A percentile compares a stretch with the other conserved stretches of the same genome.
phyloP scores from a whole-genome alignment of 1,140 invertebrate genomes.

The Drosophila bipectinata region DNA sequence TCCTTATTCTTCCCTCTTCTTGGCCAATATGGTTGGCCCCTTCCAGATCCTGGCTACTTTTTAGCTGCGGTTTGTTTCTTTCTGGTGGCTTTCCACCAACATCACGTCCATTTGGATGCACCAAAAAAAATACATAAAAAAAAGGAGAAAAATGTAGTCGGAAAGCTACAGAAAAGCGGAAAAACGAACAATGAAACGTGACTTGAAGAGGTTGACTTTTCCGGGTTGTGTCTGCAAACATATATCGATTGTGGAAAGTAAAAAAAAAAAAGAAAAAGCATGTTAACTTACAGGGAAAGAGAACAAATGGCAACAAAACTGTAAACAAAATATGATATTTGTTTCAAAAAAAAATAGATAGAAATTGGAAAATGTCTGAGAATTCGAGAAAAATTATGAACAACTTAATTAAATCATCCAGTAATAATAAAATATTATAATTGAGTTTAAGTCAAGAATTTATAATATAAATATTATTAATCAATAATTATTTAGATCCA shows the following conservation, averaged over 20 bases:
- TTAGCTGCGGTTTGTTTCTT: background rate
- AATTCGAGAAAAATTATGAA: too few species aligned
- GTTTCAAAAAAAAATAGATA: too few species aligned
- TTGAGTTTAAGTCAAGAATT: too few species aligned
- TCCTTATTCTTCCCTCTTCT: too few species aligned
- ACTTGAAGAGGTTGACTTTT: conserved; percentile 23
- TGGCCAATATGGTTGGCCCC: too few species aligned
- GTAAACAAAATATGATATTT: too few species aligned
- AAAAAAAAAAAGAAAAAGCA: background rate
- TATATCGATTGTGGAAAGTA: conserved; percentile 16
- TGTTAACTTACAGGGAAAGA: background rate
- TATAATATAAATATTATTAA: too few species aligned
- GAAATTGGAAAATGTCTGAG: too few species aligned
- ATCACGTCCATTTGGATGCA: conserved; percentile 52
- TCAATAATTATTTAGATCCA: too few species aligned
- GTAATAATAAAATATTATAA: too few species aligned
- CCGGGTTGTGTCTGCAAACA: conserved; percentile 23
- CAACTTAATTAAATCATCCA: too few species aligned
- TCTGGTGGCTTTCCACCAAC: conserved; percentile 37
- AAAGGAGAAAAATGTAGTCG: background rate
- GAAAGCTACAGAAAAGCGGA: background rate
- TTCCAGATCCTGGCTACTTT: conserved; percentile 19
- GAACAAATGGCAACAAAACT: conserved; percentile 28
- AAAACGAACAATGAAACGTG: conserved; percentile 15
- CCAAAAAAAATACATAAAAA: conserved; percentile 7